These are phyloP conservation scores for Hyalella azteca DNA, from an alignment of 2,888 invertebrate genomes.

Conservation along the genomic window DNA sequence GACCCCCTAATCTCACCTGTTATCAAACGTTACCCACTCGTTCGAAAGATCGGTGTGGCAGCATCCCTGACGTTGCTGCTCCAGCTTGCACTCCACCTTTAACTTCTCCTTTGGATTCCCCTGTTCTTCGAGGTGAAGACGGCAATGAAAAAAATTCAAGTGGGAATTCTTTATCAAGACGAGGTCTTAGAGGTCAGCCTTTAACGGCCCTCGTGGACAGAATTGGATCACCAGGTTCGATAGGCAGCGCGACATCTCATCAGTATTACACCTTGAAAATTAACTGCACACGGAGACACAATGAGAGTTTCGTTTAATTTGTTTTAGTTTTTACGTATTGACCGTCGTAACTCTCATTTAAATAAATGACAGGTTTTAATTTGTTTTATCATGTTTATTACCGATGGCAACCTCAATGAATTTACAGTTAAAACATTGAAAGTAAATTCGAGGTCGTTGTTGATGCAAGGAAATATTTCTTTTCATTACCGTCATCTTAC, in stretches of 20 bases:
- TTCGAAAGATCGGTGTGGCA: background rate
- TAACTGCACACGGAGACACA: conserved; percentile 52
- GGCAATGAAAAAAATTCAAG: conserved; percentile 9
- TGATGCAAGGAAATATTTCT: too few species aligned
- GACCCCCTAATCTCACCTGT: background rate
- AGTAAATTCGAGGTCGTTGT: too few species aligned
- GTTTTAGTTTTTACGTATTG: too few species aligned
- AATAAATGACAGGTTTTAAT: too few species aligned
- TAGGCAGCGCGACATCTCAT: conserved; percentile 38
- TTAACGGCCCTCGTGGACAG: conserved; percentile 29
- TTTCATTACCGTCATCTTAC: too few species aligned
- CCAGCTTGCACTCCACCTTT: background rate
- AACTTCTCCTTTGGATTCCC: conserved; percentile 28
- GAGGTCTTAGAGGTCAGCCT: background rate
- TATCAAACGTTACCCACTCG: conserved; percentile 8
- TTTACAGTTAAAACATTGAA: too few species aligned
- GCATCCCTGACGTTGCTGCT: background rate
- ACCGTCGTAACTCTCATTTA: too few species aligned
- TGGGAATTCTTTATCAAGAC: conserved; percentile 33
- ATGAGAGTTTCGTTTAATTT: conserved; percentile 53
- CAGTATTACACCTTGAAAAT: conserved; percentile 55
- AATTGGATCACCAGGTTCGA: conserved; percentile 11
- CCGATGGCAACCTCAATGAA: too few species aligned
- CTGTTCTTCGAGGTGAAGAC: background rate
- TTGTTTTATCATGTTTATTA: too few species aligned